Base-by-base conservation (phyloP, 1,140 invertebrate genomes). In the Glossosoma conforme region DNA sequence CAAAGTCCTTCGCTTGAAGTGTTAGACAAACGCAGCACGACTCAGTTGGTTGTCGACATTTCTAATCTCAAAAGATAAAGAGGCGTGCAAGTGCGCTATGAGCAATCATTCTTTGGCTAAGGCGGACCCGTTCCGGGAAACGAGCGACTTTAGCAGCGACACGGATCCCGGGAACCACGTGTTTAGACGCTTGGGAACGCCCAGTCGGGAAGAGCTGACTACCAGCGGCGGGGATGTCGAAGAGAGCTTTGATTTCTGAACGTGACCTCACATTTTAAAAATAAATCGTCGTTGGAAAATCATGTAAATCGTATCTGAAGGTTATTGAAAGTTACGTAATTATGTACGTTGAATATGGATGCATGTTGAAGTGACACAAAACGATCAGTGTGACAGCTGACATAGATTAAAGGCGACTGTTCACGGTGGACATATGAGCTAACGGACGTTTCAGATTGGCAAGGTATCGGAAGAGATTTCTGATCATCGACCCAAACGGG, bases 231-330 rank as follows among this genome's bases (percentile, higher is more conserved):
- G 33, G 11, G 56, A 51, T 15, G 52, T 58, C 13, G 56, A 58
- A 25, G 56, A 58, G 19, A 54, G 45, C 18, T 58, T 58, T 30
- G 56, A 58, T 38, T 58, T 58, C 38, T 58, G 41, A 53, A 45
- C 10, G 24, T 22, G 22, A 18, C 8, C 38, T 3, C 10, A 9
- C 19, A 3, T 15, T 10, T 9, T 41, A 41, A 15, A 13, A 37
- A 37, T 37, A 13, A 13, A 5, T 37, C 13, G 35, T 6, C 5
- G 8, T 13, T 37, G 5, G 5, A 6, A 13, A 13, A 37, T 37
- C 35, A 37, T 6, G 8, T 8, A 37, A n/a, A 9, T 6, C 13
- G 11, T 11, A 38, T 18, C 19, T 14, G 17, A n/a, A 15, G 14
- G 36, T 4, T 38, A 38, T n/a, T 38, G 14, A 38, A 18, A 38